Evolutionary conservation across 2,113 vertebrate genomes (phyloP).

Genomic region (Hyla sarda): DNA sequence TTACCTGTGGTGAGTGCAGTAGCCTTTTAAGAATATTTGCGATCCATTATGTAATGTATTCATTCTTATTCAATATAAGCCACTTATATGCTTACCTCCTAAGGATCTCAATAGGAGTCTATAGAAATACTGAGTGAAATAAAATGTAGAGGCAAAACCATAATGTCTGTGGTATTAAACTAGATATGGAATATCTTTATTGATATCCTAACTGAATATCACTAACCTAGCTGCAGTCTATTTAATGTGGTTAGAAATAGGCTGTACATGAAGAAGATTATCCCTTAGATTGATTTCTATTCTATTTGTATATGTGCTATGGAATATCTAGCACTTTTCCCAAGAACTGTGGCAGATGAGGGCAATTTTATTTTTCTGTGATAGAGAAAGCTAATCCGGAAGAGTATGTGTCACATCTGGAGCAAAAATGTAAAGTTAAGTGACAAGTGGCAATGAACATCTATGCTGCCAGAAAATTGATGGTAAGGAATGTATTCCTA

Average conservation of each 20-base stretch:
- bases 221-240: neutral
- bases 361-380: constrained; percentile 56
- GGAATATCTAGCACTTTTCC: neutral
- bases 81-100: neutral
- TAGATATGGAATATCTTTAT: neutral
- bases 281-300: constrained; percentile 13
- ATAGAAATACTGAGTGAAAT: neutral
- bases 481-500: constrained; percentile 23
- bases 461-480: constrained; percentile 29
- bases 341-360: constrained; percentile 44
- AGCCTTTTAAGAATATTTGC: neutral
- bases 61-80: neutral
- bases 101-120: neutral
- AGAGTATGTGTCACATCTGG: constrained; percentile 38
- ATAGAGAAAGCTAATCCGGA: constrained; percentile 51
- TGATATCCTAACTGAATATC: neutral
- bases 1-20: no score
- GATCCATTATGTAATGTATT: neutral
- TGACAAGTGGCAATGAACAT: constrained; percentile 46
- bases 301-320: neutral
- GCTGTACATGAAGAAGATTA: neutral
- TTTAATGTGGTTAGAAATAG: constrained; percentile 39
- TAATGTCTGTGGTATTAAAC: neutral
- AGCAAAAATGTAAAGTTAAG: constrained; percentile 63
- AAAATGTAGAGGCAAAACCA: neutral